Evolutionary conservation across 2,113 vertebrate species (phyloP).

Genomic region (Myxocyprinus asiaticus): DNA sequence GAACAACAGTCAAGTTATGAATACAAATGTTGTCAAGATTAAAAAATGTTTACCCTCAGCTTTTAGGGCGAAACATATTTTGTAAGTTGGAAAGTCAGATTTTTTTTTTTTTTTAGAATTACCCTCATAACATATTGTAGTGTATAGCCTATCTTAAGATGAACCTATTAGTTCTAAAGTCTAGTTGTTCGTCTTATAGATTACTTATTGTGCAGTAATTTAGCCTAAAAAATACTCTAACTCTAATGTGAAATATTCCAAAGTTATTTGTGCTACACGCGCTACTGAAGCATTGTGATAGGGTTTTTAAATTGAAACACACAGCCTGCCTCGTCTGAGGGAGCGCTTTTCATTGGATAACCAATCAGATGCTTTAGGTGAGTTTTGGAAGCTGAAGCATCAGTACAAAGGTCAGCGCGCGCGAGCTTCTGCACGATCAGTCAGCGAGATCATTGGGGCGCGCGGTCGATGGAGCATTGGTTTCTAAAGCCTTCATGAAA

Average conservation of each 20-base stretch:
- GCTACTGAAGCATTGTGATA: not conserved
- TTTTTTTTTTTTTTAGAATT: no score
- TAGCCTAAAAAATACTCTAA: not conserved
- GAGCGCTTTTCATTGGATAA: slow-evolving; percentile 15
- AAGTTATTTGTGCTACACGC: not conserved
- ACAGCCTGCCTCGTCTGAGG: not conserved
- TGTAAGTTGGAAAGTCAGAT: no score
- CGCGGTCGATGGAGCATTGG: no score
- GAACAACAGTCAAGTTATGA: no score
- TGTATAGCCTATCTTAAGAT: no score
- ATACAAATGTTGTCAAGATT: no score
- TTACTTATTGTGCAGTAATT: no score
- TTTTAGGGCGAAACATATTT: no score
- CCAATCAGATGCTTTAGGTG: slow-evolving; percentile 47
- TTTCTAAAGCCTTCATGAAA: slow-evolving; percentile 8
- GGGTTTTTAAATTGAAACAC: slow-evolving; percentile 12
- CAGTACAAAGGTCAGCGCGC: slow-evolving; percentile 43
- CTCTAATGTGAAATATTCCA: not conserved
- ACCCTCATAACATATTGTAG: no score
- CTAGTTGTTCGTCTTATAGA: no score
- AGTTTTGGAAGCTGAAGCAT: slow-evolving; percentile 45
- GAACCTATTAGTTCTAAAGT: no score
- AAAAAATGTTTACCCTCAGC: no score
- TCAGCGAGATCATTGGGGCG: not conserved
- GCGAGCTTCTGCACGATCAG: not conserved